Percentiles rank a stretch among this genome's conserved stretches.
Conservation (phyloP, 2,113 vertebrate genomes). For the Eulemur macaco region DNA sequence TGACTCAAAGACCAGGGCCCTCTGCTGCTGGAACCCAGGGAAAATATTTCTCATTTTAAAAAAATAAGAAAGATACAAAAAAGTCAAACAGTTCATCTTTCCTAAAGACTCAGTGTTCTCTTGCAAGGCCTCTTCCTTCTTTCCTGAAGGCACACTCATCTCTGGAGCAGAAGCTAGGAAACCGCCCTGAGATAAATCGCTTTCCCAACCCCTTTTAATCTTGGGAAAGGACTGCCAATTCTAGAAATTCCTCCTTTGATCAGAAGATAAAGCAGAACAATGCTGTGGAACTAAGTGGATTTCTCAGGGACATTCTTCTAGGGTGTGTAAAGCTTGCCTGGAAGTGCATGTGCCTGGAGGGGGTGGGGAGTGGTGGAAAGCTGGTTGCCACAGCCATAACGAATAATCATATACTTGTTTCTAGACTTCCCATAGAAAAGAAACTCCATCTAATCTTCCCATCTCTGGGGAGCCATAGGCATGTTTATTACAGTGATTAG, state of each 20-base stretch:
- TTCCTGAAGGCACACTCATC: constrained; percentile 33
- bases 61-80: background rate
- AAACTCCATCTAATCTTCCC: background rate
- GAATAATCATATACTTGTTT: background rate
- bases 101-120: background rate
- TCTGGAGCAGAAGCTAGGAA: constrained; percentile 59
- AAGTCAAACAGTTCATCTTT: constrained; percentile 1
- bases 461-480: background rate
- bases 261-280: constrained; percentile 80
- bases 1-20: background rate
- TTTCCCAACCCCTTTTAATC: constrained; percentile 48
- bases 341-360: background rate
- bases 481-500: background rate
- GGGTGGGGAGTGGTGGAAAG: background rate
- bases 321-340: constrained; percentile 54
- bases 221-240: constrained; percentile 72
- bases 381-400: background rate
- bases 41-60: constrained; percentile 40
- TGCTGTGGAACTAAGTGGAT: constrained; percentile 63
- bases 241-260: constrained; percentile 79
- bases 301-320: constrained; percentile 71
- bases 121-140: background rate
- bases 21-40: background rate
- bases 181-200: background rate
- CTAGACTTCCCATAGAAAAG: background rate